Percentiles rank a stretch among this genome's conserved stretches.
Evolutionary conservation across 1,140 invertebrate genomes (phyloP).

Genomic region (Musca vetustissima): DNA sequence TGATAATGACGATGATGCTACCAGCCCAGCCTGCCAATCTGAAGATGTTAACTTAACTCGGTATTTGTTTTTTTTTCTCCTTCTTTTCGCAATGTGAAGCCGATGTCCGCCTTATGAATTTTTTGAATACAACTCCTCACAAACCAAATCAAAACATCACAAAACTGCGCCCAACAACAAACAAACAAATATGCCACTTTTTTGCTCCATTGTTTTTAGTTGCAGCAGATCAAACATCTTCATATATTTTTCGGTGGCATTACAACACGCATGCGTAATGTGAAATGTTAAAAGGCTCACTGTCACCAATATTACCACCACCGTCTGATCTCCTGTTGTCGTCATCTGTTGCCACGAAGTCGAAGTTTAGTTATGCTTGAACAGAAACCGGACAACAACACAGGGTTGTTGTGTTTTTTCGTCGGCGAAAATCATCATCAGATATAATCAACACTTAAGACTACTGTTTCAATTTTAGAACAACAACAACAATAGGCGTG

Average conservation of each 20-base stretch:
- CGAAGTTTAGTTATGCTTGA: no score
- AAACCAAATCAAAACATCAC: not conserved
- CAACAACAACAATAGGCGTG: no score
- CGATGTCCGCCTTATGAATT: constrained; percentile 3
- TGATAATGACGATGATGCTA: no score
- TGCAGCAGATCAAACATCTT: constrained; percentile 13
- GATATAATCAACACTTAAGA: no score
- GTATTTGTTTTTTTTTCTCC: no score
- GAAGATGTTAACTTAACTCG: no score
- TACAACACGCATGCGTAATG: constrained; percentile 19
- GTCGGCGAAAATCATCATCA: no score
- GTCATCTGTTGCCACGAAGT: no score
- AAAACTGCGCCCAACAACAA: not conserved
- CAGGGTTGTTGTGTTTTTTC: no score
- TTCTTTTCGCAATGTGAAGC: not conserved
- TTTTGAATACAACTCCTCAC: not conserved
- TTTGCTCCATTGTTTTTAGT: not conserved
- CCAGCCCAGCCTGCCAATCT: no score
- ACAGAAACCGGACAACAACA: no score
- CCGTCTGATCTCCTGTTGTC: not conserved
- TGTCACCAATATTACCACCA: constrained; percentile 3
- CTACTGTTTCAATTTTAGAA: no score
- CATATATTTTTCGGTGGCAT: not conserved
- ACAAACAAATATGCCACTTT: not conserved
- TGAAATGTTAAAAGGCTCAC: constrained; percentile 17